Conservation (phyloP, 2,888 invertebrate species). For the Clunio marinus region DNA sequence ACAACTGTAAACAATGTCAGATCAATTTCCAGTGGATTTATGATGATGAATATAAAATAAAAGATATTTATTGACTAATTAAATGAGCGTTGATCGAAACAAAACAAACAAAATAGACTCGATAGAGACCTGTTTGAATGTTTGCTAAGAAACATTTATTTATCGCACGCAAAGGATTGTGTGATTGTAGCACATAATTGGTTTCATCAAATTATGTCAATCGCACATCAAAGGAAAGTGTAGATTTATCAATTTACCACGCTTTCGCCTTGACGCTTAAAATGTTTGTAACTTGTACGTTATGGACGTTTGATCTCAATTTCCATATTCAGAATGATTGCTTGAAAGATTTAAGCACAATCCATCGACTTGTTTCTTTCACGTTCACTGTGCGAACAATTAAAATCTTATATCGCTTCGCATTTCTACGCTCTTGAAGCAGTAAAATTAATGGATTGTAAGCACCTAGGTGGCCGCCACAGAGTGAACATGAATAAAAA, state of each 20-base stretch:
- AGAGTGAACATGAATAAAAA: not conserved
- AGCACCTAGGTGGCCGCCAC: constrained; percentile 15
- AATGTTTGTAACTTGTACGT: no score
- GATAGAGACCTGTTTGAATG: constrained; percentile 22
- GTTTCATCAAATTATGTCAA: not conserved
- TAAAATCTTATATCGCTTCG: not conserved
- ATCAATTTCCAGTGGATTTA: no score
- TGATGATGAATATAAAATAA: no score
- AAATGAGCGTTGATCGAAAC: constrained; percentile 7
- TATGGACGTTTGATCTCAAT: no score
- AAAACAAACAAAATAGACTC: no score
- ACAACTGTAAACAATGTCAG: no score
- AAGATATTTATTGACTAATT: constrained; percentile 3
- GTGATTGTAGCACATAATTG: not conserved
- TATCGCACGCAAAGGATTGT: not conserved
- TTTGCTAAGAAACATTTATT: not conserved
- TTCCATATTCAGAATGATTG: constrained; percentile 1
- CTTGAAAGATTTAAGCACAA: not conserved
- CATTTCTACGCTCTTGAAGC: constrained; percentile 18
- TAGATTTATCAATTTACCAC: constrained; percentile 5
- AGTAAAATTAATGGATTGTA: constrained; percentile 15
- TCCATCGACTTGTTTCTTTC: not conserved
- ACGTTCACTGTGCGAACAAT: constrained; percentile 18
- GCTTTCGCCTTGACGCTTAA: constrained; percentile 9
- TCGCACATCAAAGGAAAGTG: not conserved